A percentile compares a stretch with the other conserved stretches of the same genome.
Conservation (phyloP, 2,113 vertebrate genomes). For the Sprattus sprattus region DNA sequence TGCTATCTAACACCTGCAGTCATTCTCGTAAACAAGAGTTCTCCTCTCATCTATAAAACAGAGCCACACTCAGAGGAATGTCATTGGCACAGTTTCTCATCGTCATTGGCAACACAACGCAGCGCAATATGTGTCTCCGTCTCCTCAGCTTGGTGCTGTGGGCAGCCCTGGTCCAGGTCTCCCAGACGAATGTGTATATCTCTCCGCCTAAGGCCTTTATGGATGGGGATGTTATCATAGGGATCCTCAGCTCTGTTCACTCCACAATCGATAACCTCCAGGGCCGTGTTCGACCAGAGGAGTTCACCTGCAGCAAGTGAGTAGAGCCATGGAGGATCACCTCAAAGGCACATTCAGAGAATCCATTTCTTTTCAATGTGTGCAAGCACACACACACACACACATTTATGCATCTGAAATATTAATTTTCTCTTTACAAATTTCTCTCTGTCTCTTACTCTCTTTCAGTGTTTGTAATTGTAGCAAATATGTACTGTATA, state of each 20-base stretch:
- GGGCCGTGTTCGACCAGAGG: slow-evolving; percentile 30
- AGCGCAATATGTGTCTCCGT: neutral
- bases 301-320: slow-evolving; percentile 43
- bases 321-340: slow-evolving; percentile 9
- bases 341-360: neutral
- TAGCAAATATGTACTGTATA: too few relatives aligned
- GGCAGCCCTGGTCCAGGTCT: neutral
- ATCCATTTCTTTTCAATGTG: neutral
- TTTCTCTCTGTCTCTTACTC: too few relatives aligned
- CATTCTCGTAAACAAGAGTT: neutral
- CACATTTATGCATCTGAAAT: too few relatives aligned
- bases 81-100: neutral
- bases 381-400: neutral
- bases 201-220: slow-evolving; percentile 25
- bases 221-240: slow-evolving; percentile 51
- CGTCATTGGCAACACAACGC: neutral
- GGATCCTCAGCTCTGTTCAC: slow-evolving; percentile 51
- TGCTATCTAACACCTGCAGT: neutral
- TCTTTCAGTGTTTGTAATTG: too few relatives aligned
- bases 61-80: neutral
- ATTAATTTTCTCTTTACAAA: too few relatives aligned
- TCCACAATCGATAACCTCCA: slow-evolving; percentile 20
- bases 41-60: neutral
- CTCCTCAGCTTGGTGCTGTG: neutral
- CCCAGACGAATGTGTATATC: neutral